Evolutionary conservation across 2,888 invertebrate species (phyloP).

Genomic region (Aleiodes testaceus): DNA sequence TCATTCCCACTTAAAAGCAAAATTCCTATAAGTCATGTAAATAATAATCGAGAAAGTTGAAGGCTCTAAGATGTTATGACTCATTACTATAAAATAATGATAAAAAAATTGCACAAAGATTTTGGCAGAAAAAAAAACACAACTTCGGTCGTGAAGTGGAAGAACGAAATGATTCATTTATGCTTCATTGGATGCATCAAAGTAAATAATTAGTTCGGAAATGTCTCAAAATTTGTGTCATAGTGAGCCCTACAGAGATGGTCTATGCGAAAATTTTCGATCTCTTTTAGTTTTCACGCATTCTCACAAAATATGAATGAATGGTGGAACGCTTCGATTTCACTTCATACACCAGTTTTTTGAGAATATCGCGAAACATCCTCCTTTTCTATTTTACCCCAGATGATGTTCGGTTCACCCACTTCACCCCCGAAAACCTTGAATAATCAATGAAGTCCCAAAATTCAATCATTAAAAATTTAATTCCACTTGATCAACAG

Average conservation of each 20-base stretch:
- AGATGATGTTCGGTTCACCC: too few species aligned
- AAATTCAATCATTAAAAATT: neutral
- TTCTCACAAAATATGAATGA: too few species aligned
- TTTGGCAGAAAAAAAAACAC: neutral
- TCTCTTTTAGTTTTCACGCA: too few species aligned
- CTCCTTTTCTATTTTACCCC: too few species aligned
- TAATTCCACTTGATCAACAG: slow-evolving; percentile 54
- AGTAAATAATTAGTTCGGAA: too few species aligned
- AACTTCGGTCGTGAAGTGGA: neutral
- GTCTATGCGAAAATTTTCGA: too few species aligned
- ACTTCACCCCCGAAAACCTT: too few species aligned
- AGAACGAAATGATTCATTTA: neutral
- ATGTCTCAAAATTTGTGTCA: too few species aligned
- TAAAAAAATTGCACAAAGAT: slow-evolving; percentile 27
- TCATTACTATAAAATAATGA: neutral
- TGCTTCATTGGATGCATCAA: neutral
- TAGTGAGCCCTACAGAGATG: too few species aligned
- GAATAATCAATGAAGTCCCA: neutral
- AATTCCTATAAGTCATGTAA: neutral
- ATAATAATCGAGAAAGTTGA: slow-evolving; percentile 45
- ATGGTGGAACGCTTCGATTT: too few species aligned
- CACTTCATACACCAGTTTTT: too few species aligned
- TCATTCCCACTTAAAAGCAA: slow-evolving; percentile 25
- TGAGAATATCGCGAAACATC: too few species aligned
- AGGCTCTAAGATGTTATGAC: slow-evolving; percentile 47